Conservation (phyloP, 2,113 vertebrate genomes). For the Microtus montanus region DNA sequence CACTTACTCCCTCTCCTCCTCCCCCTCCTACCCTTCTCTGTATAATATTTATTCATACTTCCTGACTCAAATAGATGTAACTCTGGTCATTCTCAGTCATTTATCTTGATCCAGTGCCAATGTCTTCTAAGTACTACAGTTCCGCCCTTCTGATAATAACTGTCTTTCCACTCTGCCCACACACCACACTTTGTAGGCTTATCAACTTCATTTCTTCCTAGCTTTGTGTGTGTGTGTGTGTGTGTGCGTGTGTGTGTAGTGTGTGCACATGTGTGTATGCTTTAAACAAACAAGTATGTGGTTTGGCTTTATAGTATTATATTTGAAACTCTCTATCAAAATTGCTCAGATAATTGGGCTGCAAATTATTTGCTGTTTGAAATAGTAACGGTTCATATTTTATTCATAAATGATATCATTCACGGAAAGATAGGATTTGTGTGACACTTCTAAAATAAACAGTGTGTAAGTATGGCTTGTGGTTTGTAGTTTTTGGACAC, state of each 20-base stretch:
- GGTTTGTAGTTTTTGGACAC: neutral
- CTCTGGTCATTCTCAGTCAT: neutral
- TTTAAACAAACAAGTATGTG: neutral
- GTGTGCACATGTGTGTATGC: neutral
- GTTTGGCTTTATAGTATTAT: neutral
- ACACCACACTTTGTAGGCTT: neutral
- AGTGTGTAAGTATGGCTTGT: neutral
- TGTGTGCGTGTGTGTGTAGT: neutral
- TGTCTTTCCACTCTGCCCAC: neutral
- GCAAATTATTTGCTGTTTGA: neutral
- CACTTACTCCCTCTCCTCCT: neutral
- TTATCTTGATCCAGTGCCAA: neutral
- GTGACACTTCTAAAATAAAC: neutral
- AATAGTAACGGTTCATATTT: neutral
- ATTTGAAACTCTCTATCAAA: conserved; percentile 27
- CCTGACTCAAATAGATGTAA: neutral
- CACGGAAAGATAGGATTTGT: neutral
- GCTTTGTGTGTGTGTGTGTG: neutral
- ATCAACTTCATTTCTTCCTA: neutral
- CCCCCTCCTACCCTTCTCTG: no score
- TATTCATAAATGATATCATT: neutral
- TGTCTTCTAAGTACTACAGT: neutral
- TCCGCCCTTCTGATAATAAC: no score
- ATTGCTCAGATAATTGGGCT: neutral
- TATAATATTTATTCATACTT: neutral